Conservation (phyloP, 2,888 invertebrate genomes). For the Celastrina argiolus region DNA sequence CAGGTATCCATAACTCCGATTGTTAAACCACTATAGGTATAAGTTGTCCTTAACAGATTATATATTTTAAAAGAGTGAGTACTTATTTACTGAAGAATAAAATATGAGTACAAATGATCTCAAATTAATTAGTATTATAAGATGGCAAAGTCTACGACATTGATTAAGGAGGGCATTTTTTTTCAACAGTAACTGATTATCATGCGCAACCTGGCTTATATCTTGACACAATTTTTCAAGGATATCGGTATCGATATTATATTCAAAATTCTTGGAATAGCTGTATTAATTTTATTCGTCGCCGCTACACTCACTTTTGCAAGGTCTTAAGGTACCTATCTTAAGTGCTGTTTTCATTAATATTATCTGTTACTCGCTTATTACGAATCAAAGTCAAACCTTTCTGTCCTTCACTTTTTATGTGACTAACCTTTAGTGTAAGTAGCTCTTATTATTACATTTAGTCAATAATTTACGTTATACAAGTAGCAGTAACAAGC, state of each 20-base stretch:
- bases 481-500: not conserved
- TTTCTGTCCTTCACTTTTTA: not conserved
- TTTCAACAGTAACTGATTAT: not conserved
- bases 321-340: constrained; percentile 3
- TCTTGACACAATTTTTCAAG: not conserved
- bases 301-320: constrained; percentile 16
- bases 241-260: constrained; percentile 1
- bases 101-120: too few relatives aligned
- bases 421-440: not conserved
- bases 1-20: not conserved
- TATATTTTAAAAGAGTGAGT: too few relatives aligned
- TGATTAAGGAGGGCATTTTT: not conserved
- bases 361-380: not conserved
- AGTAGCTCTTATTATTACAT: not conserved
- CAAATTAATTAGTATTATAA: too few relatives aligned
- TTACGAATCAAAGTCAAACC: not conserved
- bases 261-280: constrained; percentile 9
- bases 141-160: not conserved
- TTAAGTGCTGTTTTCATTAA: not conserved
- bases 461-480: not conserved
- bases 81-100: too few relatives aligned
- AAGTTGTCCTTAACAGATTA: not conserved
- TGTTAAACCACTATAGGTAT: not conserved
- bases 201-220: not conserved
- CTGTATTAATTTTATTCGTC: constrained; percentile 1